Percentiles rank a stretch among this genome's conserved stretches.
phyloP scores from a whole-genome alignment of 1,140 invertebrate genomes.

The Zophobas morio region DNA sequence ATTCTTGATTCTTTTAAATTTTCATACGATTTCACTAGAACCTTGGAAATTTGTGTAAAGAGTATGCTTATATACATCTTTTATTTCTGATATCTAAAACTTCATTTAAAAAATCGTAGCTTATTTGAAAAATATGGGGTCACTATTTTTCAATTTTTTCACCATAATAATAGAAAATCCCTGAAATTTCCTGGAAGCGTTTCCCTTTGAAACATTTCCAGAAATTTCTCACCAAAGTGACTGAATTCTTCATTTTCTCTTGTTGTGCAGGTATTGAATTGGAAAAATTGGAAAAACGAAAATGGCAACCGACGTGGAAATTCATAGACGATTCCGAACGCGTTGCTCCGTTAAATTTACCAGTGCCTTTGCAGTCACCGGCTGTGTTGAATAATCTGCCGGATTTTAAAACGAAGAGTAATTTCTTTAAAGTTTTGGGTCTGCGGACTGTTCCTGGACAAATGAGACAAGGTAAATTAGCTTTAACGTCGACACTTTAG shows the following conservation, averaged over 20 bases:
- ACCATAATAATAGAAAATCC: too few species aligned
- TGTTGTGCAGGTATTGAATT: constrained; percentile 59
- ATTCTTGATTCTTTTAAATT: too few species aligned
- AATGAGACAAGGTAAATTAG: constrained; percentile 58
- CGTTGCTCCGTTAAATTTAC: constrained; percentile 58
- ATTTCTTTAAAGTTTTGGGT: constrained; percentile 61
- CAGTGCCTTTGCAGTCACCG: constrained; percentile 63
- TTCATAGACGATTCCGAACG: constrained; percentile 52
- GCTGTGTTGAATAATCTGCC: constrained; percentile 54
- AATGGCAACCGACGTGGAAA: constrained; percentile 59
- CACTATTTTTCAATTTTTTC: too few species aligned
- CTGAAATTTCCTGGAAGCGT: too few species aligned
- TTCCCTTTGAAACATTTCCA: too few species aligned
- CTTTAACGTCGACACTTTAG: not conserved
- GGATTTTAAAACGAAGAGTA: constrained; percentile 60
- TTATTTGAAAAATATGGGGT: too few species aligned
- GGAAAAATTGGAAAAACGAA: constrained; percentile 61
- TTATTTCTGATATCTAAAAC: too few species aligned
- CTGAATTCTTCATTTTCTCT: not conserved
- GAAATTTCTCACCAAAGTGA: too few species aligned
- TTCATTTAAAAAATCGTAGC: too few species aligned
- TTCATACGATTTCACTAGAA: too few species aligned
- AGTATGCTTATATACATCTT: too few species aligned
- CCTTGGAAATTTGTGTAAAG: too few species aligned
- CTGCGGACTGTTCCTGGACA: constrained; percentile 55